A percentile compares a stretch with the other conserved stretches of the same genome.
phyloP scores from a whole-genome alignment of 2,888 invertebrate genomes.

The Dasypogon diadema region DNA sequence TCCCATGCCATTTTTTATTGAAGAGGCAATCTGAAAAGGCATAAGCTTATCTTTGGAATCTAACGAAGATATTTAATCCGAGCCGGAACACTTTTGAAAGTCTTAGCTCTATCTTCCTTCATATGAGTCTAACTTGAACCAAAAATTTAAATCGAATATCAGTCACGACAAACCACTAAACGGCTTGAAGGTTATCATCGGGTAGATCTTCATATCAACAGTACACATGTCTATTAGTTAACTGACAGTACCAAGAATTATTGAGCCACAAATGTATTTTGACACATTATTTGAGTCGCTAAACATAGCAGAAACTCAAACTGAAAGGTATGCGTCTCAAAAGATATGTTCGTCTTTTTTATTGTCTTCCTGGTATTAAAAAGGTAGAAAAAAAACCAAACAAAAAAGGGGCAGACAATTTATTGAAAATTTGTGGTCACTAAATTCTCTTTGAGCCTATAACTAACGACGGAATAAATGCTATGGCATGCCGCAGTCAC shows the following conservation, averaged over 20 bases:
- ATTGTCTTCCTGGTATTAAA: too few species aligned
- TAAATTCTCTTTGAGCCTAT: conserved; percentile 5
- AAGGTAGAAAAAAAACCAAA: too few species aligned
- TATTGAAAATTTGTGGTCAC: conserved; percentile 22
- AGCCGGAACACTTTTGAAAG: too few species aligned
- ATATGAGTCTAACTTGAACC: conserved; percentile 18
- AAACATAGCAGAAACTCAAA: conserved; percentile 8
- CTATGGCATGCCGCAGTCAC: neutral
- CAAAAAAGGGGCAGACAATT: conserved; percentile 31
- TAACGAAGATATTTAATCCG: too few species aligned
- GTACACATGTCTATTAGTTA: too few species aligned
- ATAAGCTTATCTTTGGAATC: neutral
- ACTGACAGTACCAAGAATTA: conserved; percentile 7
- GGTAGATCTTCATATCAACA: neutral
- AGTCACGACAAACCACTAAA: conserved; percentile 35
- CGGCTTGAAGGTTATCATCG: conserved; percentile 7
- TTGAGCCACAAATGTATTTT: conserved; percentile 38
- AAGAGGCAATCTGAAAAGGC: conserved; percentile 16
- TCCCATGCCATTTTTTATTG: conserved; percentile 12
- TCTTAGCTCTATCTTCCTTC: conserved; percentile 29
- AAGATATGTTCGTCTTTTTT: neutral
- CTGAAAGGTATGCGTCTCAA: conserved; percentile 26
- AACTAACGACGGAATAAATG: neutral
- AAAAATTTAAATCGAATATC: neutral
- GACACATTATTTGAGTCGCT: conserved; percentile 13